These are phyloP conservation scores for Epirrita christyi DNA, from an alignment of 2,888 invertebrate genomes.

Conservation along the genomic window DNA sequence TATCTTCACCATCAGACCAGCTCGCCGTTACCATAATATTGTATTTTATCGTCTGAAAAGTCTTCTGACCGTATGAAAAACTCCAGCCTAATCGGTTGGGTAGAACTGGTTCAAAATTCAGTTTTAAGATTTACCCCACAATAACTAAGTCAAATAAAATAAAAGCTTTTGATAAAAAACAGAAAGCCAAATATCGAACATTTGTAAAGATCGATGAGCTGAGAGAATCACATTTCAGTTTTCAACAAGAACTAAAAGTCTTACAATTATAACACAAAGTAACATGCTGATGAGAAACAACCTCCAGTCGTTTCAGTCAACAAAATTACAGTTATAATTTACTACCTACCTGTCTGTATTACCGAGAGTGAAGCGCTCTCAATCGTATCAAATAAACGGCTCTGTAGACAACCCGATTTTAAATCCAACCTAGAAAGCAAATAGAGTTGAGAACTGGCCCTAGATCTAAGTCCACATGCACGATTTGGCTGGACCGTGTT, in stretches of 20 bases:
- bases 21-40: no score
- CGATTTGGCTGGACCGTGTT: no score
- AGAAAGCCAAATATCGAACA: no score
- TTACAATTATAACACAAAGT: neutral
- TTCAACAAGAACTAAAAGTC: neutral
- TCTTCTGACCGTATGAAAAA: no score
- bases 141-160: no score
- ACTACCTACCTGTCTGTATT: constrained; percentile 24
- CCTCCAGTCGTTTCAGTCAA: constrained; percentile 11
- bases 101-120: no score
- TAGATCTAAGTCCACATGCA: no score
- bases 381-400: constrained; percentile 23
- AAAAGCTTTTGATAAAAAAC: neutral
- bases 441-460: no score
- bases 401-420: constrained; percentile 9
- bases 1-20: no score
- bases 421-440: neutral
- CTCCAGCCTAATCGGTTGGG: no score
- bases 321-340: constrained; percentile 27
- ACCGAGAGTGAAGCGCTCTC: constrained; percentile 22
- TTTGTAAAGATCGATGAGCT: neutral
- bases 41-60: no score
- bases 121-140: no score
- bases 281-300: constrained; percentile 18
- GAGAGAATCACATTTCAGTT: neutral